These are phyloP conservation scores for Cynopterus brachyotis DNA, from an alignment of 2,113 vertebrate genomes.

Conservation along the genomic window DNA sequence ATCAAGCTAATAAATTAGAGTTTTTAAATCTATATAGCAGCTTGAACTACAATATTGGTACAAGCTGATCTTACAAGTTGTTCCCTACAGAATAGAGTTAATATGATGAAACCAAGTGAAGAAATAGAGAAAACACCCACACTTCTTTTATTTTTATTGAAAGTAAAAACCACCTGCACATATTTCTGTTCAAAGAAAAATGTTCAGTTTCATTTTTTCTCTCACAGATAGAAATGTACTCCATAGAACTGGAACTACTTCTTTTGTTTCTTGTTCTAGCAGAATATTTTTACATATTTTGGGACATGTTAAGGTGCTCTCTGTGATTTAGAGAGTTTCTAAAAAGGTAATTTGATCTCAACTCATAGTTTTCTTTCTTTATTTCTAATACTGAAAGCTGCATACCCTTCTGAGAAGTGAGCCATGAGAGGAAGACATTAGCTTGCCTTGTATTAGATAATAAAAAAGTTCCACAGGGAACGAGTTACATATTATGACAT, in stretches of 20 bases:
- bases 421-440: constrained; percentile 66
- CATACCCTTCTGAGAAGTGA: constrained; percentile 52
- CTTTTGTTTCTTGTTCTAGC: constrained; percentile 56
- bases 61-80: constrained; percentile 68
- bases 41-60: constrained; percentile 70
- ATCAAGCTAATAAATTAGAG: constrained; percentile 69
- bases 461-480: constrained; percentile 77
- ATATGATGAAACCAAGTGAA: constrained; percentile 62
- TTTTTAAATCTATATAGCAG: constrained; percentile 59
- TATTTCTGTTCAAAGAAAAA: constrained; percentile 44
- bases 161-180: constrained; percentile 51
- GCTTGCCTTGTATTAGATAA: constrained; percentile 63
- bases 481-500: constrained; percentile 66
- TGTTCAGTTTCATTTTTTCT: constrained; percentile 60
- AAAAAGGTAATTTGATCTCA: constrained; percentile 60
- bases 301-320: constrained; percentile 52
- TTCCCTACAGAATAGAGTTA: constrained; percentile 66
- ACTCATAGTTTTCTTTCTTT: constrained; percentile 51
- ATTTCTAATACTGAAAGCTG: constrained; percentile 35
- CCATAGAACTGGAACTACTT: background rate
- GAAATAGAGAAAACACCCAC: constrained; percentile 53
- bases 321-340: constrained; percentile 73
- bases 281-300: constrained; percentile 52
- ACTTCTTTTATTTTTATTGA: constrained; percentile 70
- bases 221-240: constrained; percentile 51